A percentile compares a stretch with the other conserved stretches of the same genome.
Conservation (phyloP, 2,888 invertebrate genomes). For the Trichogramma evanescens region DNA sequence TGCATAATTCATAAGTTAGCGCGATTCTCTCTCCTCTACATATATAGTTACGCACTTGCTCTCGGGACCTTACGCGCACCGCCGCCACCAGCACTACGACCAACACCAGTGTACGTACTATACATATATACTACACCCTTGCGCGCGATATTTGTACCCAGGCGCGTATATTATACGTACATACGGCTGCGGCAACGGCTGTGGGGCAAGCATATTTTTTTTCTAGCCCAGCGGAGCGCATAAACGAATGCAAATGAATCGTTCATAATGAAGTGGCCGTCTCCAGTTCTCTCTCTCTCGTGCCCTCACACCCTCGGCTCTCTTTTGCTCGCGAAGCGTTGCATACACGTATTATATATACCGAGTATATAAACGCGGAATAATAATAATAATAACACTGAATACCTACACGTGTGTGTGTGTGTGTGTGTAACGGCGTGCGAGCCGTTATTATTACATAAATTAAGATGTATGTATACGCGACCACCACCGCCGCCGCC, state of each 20-base stretch:
- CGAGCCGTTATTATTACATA: too few species aligned
- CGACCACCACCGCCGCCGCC: too few species aligned
- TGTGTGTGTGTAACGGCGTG: too few species aligned
- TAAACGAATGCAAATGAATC: conserved; percentile 35
- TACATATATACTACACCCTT: not conserved
- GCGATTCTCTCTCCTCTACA: not conserved
- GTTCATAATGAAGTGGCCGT: conserved; percentile 28
- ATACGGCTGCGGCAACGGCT: not conserved
- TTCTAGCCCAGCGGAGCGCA: conserved; percentile 17
- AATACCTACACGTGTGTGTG: too few species aligned
- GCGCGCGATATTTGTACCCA: not conserved
- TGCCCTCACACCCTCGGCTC: too few species aligned
- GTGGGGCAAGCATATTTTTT: conserved; percentile 13
- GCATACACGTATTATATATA: too few species aligned
- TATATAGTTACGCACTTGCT: too few species aligned
- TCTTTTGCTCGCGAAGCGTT: too few species aligned
- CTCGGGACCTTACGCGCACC: not conserved
- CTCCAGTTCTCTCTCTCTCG: too few species aligned
- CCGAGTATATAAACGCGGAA: too few species aligned
- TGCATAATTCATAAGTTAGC: conserved; percentile 39
- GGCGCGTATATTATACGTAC: not conserved
- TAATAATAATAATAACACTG: too few species aligned
- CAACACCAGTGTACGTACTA: not conserved
- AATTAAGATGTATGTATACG: too few species aligned
- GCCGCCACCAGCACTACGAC: not conserved